Evolutionary conservation across 2,113 vertebrate species (phyloP).

Genomic region (Propithecus coquereli): DNA sequence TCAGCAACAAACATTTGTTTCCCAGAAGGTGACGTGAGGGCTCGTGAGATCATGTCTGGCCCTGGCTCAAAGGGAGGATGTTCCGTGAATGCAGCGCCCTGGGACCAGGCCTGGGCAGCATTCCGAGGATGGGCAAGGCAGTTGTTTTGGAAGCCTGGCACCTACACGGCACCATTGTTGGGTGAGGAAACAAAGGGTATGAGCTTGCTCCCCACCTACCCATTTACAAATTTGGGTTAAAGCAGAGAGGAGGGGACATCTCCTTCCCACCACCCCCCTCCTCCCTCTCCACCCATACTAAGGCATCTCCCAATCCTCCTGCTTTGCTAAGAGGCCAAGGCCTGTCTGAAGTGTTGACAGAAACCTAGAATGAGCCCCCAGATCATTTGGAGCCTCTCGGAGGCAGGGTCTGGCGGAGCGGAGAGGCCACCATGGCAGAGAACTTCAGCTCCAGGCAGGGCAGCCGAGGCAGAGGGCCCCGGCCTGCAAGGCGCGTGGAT

Average conservation of each 20-base stretch:
- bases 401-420: rapidly evolving
- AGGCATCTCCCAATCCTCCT: background rate
- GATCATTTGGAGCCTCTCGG: background rate
- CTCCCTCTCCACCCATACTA: background rate
- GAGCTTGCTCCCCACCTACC: background rate
- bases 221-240: background rate
- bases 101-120: background rate
- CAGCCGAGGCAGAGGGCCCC: background rate
- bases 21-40: background rate
- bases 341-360: background rate
- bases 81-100: background rate
- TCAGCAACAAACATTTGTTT: background rate
- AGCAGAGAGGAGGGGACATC: background rate
- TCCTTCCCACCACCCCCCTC: background rate
- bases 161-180: background rate
- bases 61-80: background rate
- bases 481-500: rapidly evolving
- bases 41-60: slow-evolving; percentile 11
- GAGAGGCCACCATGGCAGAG: background rate
- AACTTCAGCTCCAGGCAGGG: background rate
- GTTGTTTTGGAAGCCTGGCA: background rate
- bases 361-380: background rate
- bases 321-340: background rate
- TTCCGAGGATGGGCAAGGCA: background rate
- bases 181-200: background rate